A percentile compares a stretch with the other conserved stretches of the same genome.
phyloP scores from a whole-genome alignment of 2,888 invertebrate genomes.

The Nemoura dubitans region DNA sequence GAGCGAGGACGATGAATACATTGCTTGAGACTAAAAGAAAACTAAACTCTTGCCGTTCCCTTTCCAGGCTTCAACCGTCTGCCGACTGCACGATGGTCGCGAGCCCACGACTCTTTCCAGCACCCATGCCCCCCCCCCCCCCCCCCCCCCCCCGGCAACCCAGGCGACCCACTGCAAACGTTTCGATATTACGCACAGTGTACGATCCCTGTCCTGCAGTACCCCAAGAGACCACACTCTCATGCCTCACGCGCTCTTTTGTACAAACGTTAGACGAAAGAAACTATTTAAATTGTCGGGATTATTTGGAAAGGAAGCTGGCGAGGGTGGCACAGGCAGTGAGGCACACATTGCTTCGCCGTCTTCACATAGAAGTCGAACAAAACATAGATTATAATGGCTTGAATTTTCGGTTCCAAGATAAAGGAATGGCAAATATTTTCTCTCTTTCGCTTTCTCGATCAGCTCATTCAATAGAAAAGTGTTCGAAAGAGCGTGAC shows the following conservation, averaged over 20 bases:
- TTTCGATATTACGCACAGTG: neutral
- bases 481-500: constrained; percentile 25
- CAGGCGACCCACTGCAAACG: neutral
- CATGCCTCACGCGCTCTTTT: constrained; percentile 13
- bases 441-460: constrained; percentile 24
- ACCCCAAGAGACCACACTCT: neutral
- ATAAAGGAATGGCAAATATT: constrained; percentile 34
- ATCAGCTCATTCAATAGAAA: constrained; percentile 19
- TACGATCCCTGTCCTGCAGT: neutral
- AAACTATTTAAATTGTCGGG: constrained; percentile 36
- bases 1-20: constrained; percentile 30
- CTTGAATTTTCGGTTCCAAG: constrained; percentile 28
- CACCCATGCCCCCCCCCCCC: neutral
- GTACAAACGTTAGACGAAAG: constrained; percentile 30
- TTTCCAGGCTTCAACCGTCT: neutral
- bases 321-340: constrained; percentile 9
- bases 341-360: constrained; percentile 26
- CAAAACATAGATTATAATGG: constrained; percentile 35
- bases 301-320: neutral
- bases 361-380: constrained; percentile 24
- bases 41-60: neutral
- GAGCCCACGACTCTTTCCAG: neutral
- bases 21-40: constrained; percentile 25
- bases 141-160: neutral
- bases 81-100: neutral